Percentiles rank a stretch among this genome's conserved stretches.
These are phyloP conservation scores for Coluber constrictor DNA, from an alignment of 2,797 vertebrate genomes.

Conservation along the genomic window DNA sequence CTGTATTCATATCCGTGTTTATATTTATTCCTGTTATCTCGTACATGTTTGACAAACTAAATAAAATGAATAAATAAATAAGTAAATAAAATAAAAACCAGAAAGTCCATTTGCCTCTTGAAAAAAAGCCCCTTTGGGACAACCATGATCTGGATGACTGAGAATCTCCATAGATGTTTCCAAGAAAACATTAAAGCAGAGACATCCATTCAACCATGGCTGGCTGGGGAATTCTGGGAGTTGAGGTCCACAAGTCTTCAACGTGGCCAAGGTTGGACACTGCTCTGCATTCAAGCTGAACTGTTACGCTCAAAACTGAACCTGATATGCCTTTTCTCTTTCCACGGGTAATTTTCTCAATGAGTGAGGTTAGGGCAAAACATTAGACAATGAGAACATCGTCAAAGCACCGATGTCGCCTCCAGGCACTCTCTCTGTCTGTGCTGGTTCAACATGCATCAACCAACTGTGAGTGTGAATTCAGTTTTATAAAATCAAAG, in stretches of 20 bases:
- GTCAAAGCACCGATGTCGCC: neutral
- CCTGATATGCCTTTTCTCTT: neutral
- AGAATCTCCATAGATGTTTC: no score
- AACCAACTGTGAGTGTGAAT: neutral
- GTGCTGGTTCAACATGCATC: neutral
- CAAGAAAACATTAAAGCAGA: neutral
- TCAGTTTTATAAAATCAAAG: neutral
- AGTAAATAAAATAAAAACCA: no score
- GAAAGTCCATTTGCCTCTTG: no score
- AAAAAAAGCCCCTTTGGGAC: no score
- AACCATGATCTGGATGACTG: no score
- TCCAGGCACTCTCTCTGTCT: neutral
- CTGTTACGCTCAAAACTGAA: neutral
- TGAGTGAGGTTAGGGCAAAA: neutral
- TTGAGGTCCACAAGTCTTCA: neutral
- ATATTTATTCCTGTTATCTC: no score
- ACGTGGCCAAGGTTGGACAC: neutral
- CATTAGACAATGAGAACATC: neutral
- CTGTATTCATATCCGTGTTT: no score
- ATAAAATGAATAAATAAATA: no score
- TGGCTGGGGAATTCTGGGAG: neutral
- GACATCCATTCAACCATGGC: neutral
- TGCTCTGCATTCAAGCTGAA: neutral
- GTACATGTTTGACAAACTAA: no score
- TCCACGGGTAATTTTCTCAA: neutral